Conservation (phyloP, 2,797 vertebrate genomes). For the Sebastes goodei region DNA sequence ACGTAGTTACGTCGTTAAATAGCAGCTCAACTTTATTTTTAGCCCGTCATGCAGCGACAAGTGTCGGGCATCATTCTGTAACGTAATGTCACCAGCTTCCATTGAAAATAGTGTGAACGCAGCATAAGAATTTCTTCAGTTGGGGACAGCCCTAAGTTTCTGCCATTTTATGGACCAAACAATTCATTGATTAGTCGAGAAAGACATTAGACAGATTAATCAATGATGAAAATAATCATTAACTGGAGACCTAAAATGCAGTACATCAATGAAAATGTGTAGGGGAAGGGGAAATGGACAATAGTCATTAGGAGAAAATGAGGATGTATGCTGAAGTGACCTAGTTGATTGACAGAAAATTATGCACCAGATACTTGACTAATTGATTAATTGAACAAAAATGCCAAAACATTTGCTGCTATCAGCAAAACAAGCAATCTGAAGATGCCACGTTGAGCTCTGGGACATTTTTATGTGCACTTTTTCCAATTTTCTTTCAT, state of each 20-base stretch:
- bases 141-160: neutral
- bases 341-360: too few species aligned
- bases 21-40: too few species aligned
- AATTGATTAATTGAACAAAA: neutral
- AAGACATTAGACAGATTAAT: neutral
- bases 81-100: too few species aligned
- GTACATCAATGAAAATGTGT: rapidly evolving
- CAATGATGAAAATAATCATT: neutral
- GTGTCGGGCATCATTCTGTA: too few species aligned
- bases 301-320: neutral
- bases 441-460: neutral
- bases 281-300: too few species aligned
- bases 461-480: neutral
- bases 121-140: too few species aligned
- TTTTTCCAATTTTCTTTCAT: neutral
- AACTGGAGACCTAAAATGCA: neutral
- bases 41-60: too few species aligned
- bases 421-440: rapidly evolving
- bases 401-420: neutral
- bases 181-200: neutral
- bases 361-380: neutral
- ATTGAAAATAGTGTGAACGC: too few species aligned
- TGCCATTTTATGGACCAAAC: rapidly evolving
- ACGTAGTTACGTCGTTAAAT: too few species aligned
- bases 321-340: neutral